Evolutionary conservation across 2,888 invertebrate genomes (phyloP), one percentile per base, ranked within the genome.

Genomic region (Ormyrus nitidulus): DNA sequence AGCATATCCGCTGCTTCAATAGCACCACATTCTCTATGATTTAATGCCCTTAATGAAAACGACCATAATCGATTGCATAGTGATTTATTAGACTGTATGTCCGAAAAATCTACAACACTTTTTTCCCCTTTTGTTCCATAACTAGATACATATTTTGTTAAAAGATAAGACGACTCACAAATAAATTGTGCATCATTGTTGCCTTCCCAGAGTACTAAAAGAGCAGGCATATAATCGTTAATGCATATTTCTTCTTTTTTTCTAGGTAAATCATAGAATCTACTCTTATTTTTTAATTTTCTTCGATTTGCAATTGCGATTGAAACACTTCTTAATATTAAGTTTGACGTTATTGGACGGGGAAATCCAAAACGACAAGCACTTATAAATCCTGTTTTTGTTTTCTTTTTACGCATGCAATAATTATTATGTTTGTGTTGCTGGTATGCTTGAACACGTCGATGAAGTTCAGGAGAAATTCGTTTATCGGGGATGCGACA

Each of bases 11-110:
- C 85, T 69, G 87, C 88, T 85, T 89, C 87, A 10, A 88, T 80
- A n/a, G 87, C 82, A 5, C 88, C 88, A 65, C 87, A 88, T 82
- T 89, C 87, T 81, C 88, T 81, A 81, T 85, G 84, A 11, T 71
- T 83, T 70, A 87, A 80, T 1, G 82, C 81, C 59, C 87, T 83
- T 49, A 88, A 73, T 8, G 83, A 86, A 79, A 87, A 80, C 71
- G 85, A 87, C 85, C 84, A 88, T 44, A 87, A 84, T 2, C 83
- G 74, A 79, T 84, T 86, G 62, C 73, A 56, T 5, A 89, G 65
- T 46, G 84, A 70, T 83, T 88, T 88, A 54, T 84, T 87, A 46
- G 85, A 85, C 78, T 85, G 84, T 46, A 88, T 84, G 48, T 84
- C 79, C 13, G 85, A 77, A 76, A 87, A 87, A 8, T 65, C 73